phyloP scores from a whole-genome alignment of 2,113 vertebrate species.

The Podilymbus podiceps region DNA sequence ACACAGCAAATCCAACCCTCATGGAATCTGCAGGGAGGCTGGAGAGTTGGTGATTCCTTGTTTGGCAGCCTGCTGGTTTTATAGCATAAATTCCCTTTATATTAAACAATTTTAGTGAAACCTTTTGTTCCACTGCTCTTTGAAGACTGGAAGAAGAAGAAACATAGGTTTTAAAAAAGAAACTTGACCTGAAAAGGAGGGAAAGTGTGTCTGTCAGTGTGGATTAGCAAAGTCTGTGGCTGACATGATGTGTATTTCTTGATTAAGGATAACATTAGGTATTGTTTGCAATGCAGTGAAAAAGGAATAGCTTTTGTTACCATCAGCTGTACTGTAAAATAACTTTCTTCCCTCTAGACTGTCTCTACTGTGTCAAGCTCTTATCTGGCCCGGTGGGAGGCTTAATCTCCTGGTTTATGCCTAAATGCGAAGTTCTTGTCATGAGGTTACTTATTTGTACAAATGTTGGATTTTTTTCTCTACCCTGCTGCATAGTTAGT shows the following conservation, averaged over 20 bases:
- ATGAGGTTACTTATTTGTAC: background rate
- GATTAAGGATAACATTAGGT: background rate
- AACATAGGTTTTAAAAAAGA: background rate
- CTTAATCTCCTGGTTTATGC: background rate
- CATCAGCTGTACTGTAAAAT: background rate
- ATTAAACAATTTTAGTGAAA: background rate
- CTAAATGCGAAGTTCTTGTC: background rate
- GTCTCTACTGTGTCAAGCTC: background rate
- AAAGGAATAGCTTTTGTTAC: background rate
- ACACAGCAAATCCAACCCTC: background rate
- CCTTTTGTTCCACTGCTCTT: background rate
- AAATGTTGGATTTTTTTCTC: background rate
- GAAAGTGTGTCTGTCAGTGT: background rate
- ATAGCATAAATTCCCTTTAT: background rate
- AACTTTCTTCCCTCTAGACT: background rate
- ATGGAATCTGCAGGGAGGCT: background rate
- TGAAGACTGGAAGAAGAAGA: background rate
- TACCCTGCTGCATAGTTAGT: background rate
- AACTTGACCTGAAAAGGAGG: background rate
- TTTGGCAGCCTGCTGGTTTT: background rate
- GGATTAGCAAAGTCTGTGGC: background rate
- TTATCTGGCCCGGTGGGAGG: background rate
- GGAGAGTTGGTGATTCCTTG: background rate
- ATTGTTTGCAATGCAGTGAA: background rate
- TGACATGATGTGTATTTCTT: background rate